Evolutionary conservation across 2,888 invertebrate genomes (phyloP).

Genomic region (Nysson spinosus): DNA sequence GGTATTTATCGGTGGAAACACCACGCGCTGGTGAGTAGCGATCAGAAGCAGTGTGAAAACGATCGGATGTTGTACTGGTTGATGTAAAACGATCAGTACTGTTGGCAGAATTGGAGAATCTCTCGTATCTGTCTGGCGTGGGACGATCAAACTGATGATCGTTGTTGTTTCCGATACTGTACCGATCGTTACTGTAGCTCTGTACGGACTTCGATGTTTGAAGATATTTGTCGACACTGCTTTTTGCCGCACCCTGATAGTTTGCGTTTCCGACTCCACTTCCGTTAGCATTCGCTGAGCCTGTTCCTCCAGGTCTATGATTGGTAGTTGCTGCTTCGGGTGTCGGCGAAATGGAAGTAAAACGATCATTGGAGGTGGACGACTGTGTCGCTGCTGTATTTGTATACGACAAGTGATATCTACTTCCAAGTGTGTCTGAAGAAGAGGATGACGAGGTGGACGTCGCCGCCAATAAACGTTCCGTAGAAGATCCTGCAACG

Average conservation of each 20-base stretch:
- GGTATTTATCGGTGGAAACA: constrained; percentile 71
- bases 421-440: constrained; percentile 62
- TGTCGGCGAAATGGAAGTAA: constrained; percentile 52
- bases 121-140: constrained; percentile 55
- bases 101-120: constrained; percentile 30
- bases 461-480: constrained; percentile 69
- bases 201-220: constrained; percentile 70
- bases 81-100: constrained; percentile 57
- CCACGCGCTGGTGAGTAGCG: constrained; percentile 72
- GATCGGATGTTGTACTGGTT: constrained; percentile 54
- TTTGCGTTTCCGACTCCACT: background rate
- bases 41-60: constrained; percentile 67
- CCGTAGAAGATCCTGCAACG: constrained; percentile 68
- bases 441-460: constrained; percentile 69
- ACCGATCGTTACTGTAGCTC: constrained; percentile 62
- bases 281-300: background rate
- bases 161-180: constrained; percentile 46
- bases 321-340: constrained; percentile 40
- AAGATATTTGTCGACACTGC: constrained; percentile 69
- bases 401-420: constrained; percentile 51
- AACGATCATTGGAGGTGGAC: constrained; percentile 58
- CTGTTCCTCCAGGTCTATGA: constrained; percentile 15
- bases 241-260: constrained; percentile 53
- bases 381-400: constrained; percentile 62
- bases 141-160: constrained; percentile 59